phyloP scores from a whole-genome alignment of 1,140 invertebrate genomes.

The Wiebesia pumilae region DNA sequence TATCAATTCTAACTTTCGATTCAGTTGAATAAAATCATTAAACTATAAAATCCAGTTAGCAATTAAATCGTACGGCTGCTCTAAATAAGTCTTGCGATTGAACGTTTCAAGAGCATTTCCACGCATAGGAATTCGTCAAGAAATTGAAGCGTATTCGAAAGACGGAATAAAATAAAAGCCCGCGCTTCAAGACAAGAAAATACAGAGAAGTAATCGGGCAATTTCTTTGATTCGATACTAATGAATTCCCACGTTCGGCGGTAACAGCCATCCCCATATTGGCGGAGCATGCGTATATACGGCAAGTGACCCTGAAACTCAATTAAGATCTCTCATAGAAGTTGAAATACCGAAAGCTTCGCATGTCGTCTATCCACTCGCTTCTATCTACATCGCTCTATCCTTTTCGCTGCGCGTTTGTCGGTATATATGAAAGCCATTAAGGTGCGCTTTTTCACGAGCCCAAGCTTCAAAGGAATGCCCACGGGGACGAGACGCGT shows the following conservation, averaged over 20 bases:
- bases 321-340: constrained; percentile 50
- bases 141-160: constrained; percentile 3
- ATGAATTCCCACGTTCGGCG: constrained; percentile 2
- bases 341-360: constrained; percentile 34
- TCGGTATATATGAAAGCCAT: constrained; percentile 46
- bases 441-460: constrained; percentile 41
- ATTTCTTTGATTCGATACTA: background rate
- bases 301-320: constrained; percentile 45
- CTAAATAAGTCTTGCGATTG: background rate
- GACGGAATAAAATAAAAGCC: background rate
- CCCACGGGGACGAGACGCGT: background rate
- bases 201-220: background rate
- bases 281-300: background rate
- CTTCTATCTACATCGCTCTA: background rate
- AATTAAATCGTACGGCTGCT: background rate
- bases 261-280: background rate
- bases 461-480: constrained; percentile 32
- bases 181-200: background rate
- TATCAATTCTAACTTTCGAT: background rate
- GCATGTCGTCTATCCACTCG: background rate
- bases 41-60: background rate
- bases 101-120: background rate
- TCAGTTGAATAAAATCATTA: background rate
- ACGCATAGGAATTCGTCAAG: background rate
- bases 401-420: constrained; percentile 6